Evolutionary conservation across 2,113 vertebrate genomes (phyloP).

Genomic region (Campylomormyrus tamandua): DNA sequence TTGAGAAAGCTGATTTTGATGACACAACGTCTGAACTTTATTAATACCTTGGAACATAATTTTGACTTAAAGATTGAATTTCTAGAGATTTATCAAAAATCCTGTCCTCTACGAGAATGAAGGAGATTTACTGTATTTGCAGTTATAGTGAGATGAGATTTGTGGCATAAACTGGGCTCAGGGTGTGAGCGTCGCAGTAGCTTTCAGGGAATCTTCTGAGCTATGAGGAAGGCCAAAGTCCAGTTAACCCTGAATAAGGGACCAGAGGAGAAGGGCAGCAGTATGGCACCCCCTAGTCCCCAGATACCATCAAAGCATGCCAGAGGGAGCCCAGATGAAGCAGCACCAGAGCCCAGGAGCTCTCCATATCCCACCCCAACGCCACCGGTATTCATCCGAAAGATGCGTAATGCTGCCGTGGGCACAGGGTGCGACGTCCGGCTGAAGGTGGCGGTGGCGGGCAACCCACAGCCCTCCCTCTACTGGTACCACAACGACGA

Average conservation of each 20-base stretch:
- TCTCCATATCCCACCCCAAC: slow-evolving; percentile 36
- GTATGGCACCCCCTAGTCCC: slow-evolving; percentile 67
- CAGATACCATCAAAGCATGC: slow-evolving; percentile 77
- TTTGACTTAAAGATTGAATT: background rate
- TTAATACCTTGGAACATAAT: background rate
- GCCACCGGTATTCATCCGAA: slow-evolving; percentile 71
- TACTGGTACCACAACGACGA: slow-evolving; percentile 88
- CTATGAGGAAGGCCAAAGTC: slow-evolving; percentile 75
- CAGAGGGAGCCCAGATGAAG: slow-evolving; percentile 64
- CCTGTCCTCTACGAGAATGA: background rate
- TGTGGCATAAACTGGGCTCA: background rate
- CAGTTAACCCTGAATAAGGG: slow-evolving; percentile 52
- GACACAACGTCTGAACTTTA: background rate
- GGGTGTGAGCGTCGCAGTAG: background rate
- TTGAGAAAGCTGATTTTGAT: background rate
- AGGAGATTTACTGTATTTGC: background rate
- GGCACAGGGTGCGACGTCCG: slow-evolving; percentile 80
- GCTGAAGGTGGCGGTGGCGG: slow-evolving; percentile 77
- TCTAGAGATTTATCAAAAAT: background rate
- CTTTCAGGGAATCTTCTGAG: background rate
- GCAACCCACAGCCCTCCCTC: slow-evolving; percentile 76
- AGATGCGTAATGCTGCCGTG: slow-evolving; percentile 81
- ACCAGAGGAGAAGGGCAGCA: slow-evolving; percentile 46
- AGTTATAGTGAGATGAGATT: background rate
- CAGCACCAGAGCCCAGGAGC: slow-evolving; percentile 40